Evolutionary conservation across 2,888 invertebrate species (phyloP).

Genomic region (Drosophila helvetica): DNA sequence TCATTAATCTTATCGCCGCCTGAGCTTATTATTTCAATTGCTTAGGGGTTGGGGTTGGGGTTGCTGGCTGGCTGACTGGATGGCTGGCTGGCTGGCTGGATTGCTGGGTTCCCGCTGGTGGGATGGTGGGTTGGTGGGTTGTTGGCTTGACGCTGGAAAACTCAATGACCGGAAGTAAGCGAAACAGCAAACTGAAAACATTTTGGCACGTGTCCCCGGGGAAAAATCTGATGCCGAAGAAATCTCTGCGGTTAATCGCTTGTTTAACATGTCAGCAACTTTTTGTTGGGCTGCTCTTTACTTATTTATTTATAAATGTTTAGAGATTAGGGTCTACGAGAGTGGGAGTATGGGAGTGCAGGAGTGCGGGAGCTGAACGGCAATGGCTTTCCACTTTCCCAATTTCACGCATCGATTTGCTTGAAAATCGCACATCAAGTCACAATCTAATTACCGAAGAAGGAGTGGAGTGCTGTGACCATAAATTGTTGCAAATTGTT

Average conservation of each 20-base stretch:
- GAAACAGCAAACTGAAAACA: constrained; percentile 67
- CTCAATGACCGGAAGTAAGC: constrained; percentile 82
- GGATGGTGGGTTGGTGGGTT: constrained; percentile 33
- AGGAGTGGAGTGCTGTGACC: constrained; percentile 17
- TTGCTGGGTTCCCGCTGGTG: constrained; percentile 9
- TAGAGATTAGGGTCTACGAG: constrained; percentile 19
- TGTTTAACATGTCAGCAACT: constrained; percentile 76
- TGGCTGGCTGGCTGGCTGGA: neutral
- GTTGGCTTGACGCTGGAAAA: constrained; percentile 52
- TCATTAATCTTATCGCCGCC: constrained; percentile 85
- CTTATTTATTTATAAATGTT: constrained; percentile 59
- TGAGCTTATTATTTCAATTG: constrained; percentile 83
- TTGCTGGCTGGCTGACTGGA: neutral
- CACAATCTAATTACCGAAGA: constrained; percentile 56
- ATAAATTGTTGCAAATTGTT: constrained; percentile 62
- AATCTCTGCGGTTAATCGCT: constrained; percentile 79
- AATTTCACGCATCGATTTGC: constrained; percentile 59
- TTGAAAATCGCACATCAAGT: constrained; percentile 46
- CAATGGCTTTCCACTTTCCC: constrained; percentile 8
- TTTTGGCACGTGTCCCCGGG: constrained; percentile 62
- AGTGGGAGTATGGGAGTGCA: too few species aligned
- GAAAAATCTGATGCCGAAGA: constrained; percentile 21
- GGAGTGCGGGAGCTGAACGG: constrained; percentile 10
- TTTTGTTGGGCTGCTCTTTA: constrained; percentile 56
- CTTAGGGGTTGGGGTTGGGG: constrained; percentile 9